A percentile compares a stretch with the other conserved stretches of the same genome.
Conservation (phyloP, 2,797 vertebrate genomes). For the Mormyrus proboscirostris region DNA sequence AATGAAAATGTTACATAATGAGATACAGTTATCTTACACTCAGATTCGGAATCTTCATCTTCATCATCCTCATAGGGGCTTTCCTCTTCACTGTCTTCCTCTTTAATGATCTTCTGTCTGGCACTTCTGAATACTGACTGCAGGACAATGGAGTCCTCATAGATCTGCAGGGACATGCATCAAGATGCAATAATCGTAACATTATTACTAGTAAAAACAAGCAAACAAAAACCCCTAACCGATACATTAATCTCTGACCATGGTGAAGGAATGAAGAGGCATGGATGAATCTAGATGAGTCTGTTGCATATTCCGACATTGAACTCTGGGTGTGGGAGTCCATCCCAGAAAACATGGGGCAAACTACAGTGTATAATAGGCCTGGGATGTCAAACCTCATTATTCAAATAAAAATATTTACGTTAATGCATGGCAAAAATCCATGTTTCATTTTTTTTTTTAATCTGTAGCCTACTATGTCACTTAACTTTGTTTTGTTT, state of each 20-base stretch:
- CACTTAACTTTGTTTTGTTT: background rate
- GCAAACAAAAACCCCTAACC: background rate
- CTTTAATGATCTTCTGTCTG: slow-evolving; percentile 91
- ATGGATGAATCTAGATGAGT: background rate
- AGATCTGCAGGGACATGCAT: slow-evolving; percentile 68
- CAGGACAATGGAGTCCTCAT: slow-evolving; percentile 94
- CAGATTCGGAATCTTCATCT: slow-evolving; percentile 86
- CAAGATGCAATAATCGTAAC: background rate
- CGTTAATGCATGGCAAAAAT: background rate
- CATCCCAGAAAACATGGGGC: background rate
- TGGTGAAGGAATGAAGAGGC: background rate
- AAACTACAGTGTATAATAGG: background rate
- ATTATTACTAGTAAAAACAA: background rate
- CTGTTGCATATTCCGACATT: background rate
- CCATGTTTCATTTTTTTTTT: background rate
- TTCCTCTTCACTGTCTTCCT: slow-evolving; percentile 94
- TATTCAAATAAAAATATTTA: background rate
- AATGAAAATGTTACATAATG: background rate
- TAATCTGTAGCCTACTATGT: background rate
- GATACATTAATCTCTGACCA: background rate
- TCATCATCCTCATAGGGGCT: slow-evolving; percentile 85
- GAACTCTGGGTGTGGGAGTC: background rate
- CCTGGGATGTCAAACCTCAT: background rate
- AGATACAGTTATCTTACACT: slow-evolving; percentile 61
- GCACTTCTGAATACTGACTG: slow-evolving; percentile 98